Base-by-base conservation (phyloP, 1,140 invertebrate species). In the Tribolium madens region DNA sequence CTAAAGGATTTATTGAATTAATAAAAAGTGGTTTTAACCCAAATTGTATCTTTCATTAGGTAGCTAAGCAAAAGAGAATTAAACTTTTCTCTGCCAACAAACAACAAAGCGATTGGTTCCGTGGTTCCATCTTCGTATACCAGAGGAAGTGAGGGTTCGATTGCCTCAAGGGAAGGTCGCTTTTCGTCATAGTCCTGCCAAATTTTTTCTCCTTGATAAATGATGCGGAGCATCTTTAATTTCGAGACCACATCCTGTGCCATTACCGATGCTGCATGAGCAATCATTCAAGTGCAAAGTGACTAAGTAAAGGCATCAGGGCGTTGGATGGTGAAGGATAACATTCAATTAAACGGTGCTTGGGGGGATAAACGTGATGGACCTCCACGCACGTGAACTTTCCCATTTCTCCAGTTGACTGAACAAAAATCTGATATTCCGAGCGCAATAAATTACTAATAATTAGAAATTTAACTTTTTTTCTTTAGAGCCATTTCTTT, bases 161-260 rank as follows among this genome's bases (percentile, higher is more conserved):
- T 42, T 42, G 36, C 52, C 52, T 18, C 52, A 17, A 26, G 52
- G 52, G 52, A 57, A 57, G 52, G 52, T 57, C 52, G 52, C 17
- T 26, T 57, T 57, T 57, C 52, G 52, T 57, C 14, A 57, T 57
- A 57, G 5, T 57, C 10, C 36, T 64, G n/a, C 9, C 57, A 10
- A 64, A 50, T 64, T 72, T 72, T 72, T 72, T 72, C 21, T 72
- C 15, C 46, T 50, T 52, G 50, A 52, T 26, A 72, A 46, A 72
- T 72, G 70, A 72, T 52, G 70, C 70, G 70, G n/a, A 21, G 17
- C 70, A 52, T 72, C 70, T 72, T 48, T 33, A 72, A 72, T 72
- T 52, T 48, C 15, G 68, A 48, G 15, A 72, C 70, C 70, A 72
- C 70, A 72, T 72, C 70, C 70, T 72, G n/a, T n/a, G 70, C 42